Conservation (phyloP, 2,797 vertebrate species). For the Myotis vivesi region DNA sequence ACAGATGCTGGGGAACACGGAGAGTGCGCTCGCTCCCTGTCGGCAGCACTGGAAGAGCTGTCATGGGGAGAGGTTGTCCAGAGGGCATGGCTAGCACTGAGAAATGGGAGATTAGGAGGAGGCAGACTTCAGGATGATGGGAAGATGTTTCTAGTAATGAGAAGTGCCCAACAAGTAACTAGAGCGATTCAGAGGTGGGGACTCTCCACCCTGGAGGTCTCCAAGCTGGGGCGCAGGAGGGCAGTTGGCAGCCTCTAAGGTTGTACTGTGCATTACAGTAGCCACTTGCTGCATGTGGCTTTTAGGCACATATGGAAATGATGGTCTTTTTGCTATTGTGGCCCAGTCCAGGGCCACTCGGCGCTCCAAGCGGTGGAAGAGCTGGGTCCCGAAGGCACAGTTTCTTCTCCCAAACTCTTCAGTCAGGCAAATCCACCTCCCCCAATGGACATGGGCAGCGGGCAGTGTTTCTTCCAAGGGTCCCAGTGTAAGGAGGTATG, state of each 20-base stretch:
- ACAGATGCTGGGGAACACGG: background rate
- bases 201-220: background rate
- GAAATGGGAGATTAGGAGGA: background rate
- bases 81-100: background rate
- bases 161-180: background rate
- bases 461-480: background rate
- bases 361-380: background rate
- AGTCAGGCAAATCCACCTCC: too few species aligned
- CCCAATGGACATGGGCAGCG: background rate
- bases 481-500: accelerated
- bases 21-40: background rate
- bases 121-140: background rate
- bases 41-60: background rate
- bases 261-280: background rate
- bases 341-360: background rate
- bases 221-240: background rate
- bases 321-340: background rate
- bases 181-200: background rate
- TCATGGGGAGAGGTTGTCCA: too few species aligned
- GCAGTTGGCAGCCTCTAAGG: background rate
- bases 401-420: background rate
- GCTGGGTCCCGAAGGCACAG: accelerated
- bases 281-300: background rate
- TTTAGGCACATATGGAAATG: background rate
- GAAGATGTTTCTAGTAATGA: background rate